phyloP scores from a whole-genome alignment of 2,797 vertebrate genomes.

The Mustela erminea region DNA sequence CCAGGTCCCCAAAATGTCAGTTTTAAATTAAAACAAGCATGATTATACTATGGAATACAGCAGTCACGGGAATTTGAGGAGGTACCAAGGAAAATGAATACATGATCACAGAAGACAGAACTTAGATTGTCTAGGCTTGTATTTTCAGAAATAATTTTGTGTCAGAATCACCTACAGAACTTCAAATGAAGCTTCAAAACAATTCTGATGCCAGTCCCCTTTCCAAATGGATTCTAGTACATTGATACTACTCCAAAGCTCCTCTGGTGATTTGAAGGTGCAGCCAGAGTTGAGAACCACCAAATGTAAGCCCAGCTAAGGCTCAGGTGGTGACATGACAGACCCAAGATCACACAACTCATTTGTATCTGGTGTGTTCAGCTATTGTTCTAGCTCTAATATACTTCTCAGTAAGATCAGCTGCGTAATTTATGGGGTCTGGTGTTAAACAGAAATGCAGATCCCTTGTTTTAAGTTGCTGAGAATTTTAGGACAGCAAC shows the following conservation, averaged over 20 bases:
- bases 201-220: background rate
- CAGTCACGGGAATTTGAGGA: background rate
- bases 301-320: background rate
- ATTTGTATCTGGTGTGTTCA: background rate
- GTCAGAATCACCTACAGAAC: background rate
- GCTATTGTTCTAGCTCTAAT: background rate
- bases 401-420: background rate
- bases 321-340: background rate
- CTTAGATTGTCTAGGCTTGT: background rate
- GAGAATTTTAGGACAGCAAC: background rate
- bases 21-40: constrained; percentile 39
- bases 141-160: background rate
- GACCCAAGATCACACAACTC: background rate
- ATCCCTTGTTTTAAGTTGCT: background rate
- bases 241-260: background rate
- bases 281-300: background rate
- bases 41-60: background rate
- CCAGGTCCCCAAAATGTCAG: background rate
- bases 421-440: background rate
- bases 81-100: background rate
- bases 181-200: background rate
- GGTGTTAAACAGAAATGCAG: background rate
- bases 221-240: background rate
- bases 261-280: background rate
- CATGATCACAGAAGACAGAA: background rate